Conservation (phyloP, 2,113 vertebrate genomes). For the Gadus chalcogrammus region DNA sequence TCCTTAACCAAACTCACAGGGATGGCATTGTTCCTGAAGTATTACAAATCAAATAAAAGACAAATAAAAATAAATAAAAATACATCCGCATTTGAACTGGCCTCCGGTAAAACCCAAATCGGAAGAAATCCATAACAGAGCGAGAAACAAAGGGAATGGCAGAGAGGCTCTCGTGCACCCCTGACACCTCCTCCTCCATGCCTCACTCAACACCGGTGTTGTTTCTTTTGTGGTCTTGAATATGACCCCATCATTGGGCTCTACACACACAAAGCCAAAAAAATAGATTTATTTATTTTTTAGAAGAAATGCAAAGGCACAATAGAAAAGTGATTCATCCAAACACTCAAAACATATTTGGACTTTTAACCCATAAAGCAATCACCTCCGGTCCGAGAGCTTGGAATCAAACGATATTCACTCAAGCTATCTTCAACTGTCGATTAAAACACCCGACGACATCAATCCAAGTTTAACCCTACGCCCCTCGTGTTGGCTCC, state of each 20-base stretch:
- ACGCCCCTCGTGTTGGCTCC: too few relatives aligned
- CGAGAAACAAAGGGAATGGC: slow-evolving; percentile 24
- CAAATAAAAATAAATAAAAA: neutral
- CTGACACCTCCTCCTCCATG: neutral
- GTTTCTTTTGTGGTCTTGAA: slow-evolving; percentile 14
- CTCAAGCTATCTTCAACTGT: neutral
- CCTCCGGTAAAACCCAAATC: slow-evolving; percentile 13
- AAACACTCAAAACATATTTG: too few relatives aligned
- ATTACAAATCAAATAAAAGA: too few relatives aligned
- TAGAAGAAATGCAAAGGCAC: neutral
- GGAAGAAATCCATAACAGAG: slow-evolving; percentile 11
- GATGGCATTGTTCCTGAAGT: too few relatives aligned
- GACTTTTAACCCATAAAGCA: too few relatives aligned
- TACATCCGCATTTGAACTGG: neutral
- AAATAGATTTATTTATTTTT: neutral
- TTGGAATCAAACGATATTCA: neutral
- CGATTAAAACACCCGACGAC: too few relatives aligned
- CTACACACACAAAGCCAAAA: neutral
- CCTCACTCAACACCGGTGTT: neutral
- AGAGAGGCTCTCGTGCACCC: slow-evolving; percentile 7
- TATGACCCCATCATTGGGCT: slow-evolving; percentile 26
- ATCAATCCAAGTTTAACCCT: too few relatives aligned
- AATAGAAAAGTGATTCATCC: too few relatives aligned
- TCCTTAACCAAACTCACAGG: too few relatives aligned
- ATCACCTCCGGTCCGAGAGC: neutral